Evolutionary conservation across 2,113 vertebrate species (phyloP).

Genomic region (Crotalus tigris): DNA sequence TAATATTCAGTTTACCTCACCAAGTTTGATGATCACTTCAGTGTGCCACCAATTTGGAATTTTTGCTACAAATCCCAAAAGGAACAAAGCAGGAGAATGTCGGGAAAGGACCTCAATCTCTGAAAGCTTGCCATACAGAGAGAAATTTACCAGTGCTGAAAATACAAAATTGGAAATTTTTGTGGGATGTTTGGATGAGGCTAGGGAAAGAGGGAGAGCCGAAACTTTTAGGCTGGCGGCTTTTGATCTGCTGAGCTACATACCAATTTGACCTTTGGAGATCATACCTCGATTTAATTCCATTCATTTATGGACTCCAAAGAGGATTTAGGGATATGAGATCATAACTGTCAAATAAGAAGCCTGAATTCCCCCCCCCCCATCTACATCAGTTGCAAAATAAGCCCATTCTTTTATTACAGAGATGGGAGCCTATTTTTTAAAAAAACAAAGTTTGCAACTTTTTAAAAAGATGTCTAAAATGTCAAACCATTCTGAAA

Average conservation of each 20-base stretch:
- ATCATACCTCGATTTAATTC: constrained; percentile 49
- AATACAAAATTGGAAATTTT: background rate
- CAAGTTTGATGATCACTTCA: background rate
- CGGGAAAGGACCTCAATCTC: background rate
- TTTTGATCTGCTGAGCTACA: background rate
- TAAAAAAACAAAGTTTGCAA: background rate
- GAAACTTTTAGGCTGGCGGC: background rate
- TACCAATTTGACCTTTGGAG: background rate
- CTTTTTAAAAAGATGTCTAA: background rate
- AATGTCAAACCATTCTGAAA: background rate
- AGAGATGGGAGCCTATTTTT: background rate
- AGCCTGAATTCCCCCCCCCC: background rate
- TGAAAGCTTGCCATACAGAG: background rate
- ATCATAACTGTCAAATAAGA: constrained; percentile 4
- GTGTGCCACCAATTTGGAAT: background rate
- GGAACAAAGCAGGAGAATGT: background rate
- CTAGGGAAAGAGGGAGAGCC: background rate
- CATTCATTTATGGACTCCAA: constrained; percentile 1
- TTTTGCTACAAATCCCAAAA: background rate
- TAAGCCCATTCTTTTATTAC: background rate
- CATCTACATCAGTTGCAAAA: background rate
- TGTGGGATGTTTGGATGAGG: background rate
- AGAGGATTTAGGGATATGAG: constrained; percentile 7
- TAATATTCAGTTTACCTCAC: background rate
- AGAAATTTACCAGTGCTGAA: background rate